Evolutionary conservation across 2,888 invertebrate species (phyloP).

Genomic region (Glaucopsyche alexis): DNA sequence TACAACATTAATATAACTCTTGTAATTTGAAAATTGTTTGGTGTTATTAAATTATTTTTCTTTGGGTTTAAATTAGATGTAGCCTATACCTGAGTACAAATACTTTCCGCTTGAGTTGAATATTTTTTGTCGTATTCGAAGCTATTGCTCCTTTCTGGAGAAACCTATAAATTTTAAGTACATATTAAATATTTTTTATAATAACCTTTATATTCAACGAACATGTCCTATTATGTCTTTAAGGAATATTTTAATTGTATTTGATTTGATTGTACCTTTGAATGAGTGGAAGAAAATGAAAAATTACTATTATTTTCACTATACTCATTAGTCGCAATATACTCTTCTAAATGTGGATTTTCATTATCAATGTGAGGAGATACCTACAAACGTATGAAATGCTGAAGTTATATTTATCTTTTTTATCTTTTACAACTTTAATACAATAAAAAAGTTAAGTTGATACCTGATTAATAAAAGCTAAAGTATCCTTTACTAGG

Average conservation of each 20-base stretch:
- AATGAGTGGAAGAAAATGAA: too few relatives aligned
- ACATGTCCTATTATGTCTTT: not conserved
- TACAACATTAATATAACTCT: not conserved
- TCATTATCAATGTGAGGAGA: too few relatives aligned
- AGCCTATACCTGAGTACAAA: not conserved
- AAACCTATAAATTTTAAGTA: not conserved
- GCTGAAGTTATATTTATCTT: not conserved
- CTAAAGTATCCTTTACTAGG: not conserved
- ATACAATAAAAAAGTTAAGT: not conserved
- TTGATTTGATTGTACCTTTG: not conserved
- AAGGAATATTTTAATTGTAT: not conserved
- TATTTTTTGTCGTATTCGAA: not conserved
- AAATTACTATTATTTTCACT: too few relatives aligned
- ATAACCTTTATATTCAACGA: not conserved
- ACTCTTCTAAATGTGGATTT: too few relatives aligned
- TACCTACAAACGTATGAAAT: not conserved
- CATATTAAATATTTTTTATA: not conserved
- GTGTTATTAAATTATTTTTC: not conserved
- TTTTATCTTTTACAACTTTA: not conserved
- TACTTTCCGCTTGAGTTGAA: not conserved
- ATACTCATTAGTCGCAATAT: too few relatives aligned
- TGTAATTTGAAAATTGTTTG: not conserved
- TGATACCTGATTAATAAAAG: not conserved
- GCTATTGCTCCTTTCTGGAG: not conserved
- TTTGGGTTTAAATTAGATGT: not conserved